phyloP scores from a whole-genome alignment of 2,888 invertebrate genomes.

The Caenorhabditis sulstoni region DNA sequence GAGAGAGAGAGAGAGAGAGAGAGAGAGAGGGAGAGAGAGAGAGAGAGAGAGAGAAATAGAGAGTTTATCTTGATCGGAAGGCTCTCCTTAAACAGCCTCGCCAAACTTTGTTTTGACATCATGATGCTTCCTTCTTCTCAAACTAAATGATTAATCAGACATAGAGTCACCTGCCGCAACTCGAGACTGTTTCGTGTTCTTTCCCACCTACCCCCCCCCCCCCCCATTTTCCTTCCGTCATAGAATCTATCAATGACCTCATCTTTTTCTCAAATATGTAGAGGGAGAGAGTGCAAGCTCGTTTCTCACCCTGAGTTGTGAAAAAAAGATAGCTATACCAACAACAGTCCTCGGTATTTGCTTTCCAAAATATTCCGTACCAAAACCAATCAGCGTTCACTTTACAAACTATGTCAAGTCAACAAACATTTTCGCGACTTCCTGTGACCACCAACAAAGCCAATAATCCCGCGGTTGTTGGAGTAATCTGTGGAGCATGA shows the following conservation, averaged over 20 bases:
- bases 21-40: no score
- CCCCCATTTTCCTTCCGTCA: neutral
- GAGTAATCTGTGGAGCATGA: slow-evolving; percentile 38
- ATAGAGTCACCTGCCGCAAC: slow-evolving; percentile 26
- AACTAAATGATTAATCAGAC: slow-evolving; percentile 49
- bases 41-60: no score
- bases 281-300: slow-evolving; percentile 6
- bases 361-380: slow-evolving; percentile 23
- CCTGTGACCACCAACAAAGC: slow-evolving; percentile 55
- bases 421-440: slow-evolving; percentile 22
- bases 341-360: slow-evolving; percentile 33
- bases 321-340: slow-evolving; percentile 25
- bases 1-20: no score
- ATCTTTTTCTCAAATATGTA: slow-evolving; percentile 21
- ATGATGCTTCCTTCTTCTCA: slow-evolving; percentile 29
- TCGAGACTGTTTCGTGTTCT: slow-evolving; percentile 36
- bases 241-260: neutral
- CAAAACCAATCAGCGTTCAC: slow-evolving; percentile 51
- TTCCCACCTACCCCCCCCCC: slow-evolving; percentile 3
- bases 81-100: neutral
- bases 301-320: slow-evolving; percentile 20
- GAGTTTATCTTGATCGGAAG: no score
- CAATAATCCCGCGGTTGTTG: slow-evolving; percentile 49
- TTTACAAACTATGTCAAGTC: slow-evolving; percentile 47
- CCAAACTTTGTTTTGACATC: neutral